A percentile compares a stretch with the other conserved stretches of the same genome.
Evolutionary conservation across 2,113 vertebrate species (phyloP).

Genomic region (Paramisgurnus dabryanus): DNA sequence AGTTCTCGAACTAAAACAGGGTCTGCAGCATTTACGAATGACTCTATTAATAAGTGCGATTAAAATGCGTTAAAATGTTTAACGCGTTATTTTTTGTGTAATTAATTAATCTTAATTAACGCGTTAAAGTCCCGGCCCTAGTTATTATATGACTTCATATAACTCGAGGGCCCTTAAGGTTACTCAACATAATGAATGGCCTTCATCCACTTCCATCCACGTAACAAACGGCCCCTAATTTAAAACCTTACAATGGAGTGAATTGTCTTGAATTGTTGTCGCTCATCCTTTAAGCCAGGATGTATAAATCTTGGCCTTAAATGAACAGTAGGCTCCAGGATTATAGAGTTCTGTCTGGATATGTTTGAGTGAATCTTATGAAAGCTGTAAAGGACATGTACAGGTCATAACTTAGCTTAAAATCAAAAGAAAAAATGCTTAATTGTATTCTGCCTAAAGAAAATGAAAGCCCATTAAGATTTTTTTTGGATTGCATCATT

Average conservation of each 20-base stretch:
- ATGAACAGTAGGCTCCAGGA: background rate
- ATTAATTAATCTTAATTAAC: too few relatives aligned
- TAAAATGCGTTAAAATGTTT: too few relatives aligned
- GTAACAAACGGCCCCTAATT: slow-evolving; percentile 6
- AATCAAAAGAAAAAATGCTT: too few relatives aligned
- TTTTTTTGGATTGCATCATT: too few relatives aligned
- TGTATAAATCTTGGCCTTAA: background rate
- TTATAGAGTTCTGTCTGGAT: background rate
- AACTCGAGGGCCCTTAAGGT: slow-evolving; percentile 2
- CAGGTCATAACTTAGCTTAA: background rate
- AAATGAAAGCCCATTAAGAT: too few relatives aligned
- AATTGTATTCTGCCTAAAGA: background rate
- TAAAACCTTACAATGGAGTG: slow-evolving; percentile 8
- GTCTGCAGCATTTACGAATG: too few relatives aligned
- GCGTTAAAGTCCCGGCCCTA: too few relatives aligned
- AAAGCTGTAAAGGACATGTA: background rate
- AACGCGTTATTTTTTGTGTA: too few relatives aligned
- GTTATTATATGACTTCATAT: slow-evolving; percentile 11
- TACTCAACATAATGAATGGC: slow-evolving; percentile 6
- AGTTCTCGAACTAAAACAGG: too few relatives aligned
- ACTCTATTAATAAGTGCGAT: too few relatives aligned
- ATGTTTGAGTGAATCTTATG: background rate
- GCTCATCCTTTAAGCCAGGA: slow-evolving; percentile 15
- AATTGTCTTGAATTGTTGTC: slow-evolving; percentile 17
- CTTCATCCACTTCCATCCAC: slow-evolving; percentile 12